Percentiles rank a stretch among this genome's conserved stretches.
phyloP scores from a whole-genome alignment of 2,797 vertebrate genomes.

The Menidia menidia region DNA sequence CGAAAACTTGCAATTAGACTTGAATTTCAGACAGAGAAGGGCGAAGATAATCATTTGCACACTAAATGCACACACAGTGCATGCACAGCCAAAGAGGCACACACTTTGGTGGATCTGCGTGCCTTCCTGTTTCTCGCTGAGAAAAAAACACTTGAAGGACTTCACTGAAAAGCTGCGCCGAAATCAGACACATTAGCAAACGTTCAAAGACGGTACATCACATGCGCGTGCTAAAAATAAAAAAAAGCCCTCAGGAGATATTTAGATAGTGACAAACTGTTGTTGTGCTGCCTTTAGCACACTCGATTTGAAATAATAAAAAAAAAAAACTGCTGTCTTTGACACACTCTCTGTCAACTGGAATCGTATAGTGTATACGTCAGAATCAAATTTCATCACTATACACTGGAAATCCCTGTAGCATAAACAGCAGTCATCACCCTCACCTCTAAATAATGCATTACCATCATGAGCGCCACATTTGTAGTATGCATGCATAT shows the following conservation, averaged over 20 bases:
- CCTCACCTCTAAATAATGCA: too few relatives aligned
- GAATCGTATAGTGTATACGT: too few relatives aligned
- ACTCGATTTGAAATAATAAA: too few relatives aligned
- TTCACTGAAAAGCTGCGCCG: constrained; percentile 35
- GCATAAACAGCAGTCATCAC: too few relatives aligned
- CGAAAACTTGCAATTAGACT: constrained; percentile 61
- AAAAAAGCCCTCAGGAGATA: neutral
- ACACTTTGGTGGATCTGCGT: constrained; percentile 29
- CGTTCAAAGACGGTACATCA: constrained; percentile 41
- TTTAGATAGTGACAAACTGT: neutral
- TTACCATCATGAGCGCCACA: too few relatives aligned
- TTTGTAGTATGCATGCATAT: too few relatives aligned
- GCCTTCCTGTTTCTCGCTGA: constrained; percentile 44
- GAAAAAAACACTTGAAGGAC: constrained; percentile 56
- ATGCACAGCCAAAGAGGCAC: constrained; percentile 23
- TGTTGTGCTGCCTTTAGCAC: too few relatives aligned
- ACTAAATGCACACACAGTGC: constrained; percentile 10
- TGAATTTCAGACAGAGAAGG: constrained; percentile 67
- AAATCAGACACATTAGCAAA: constrained; percentile 48
- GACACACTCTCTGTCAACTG: too few relatives aligned
- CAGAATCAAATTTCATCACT: too few relatives aligned
- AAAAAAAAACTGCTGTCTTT: too few relatives aligned
- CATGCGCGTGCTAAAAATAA: neutral
- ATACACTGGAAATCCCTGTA: too few relatives aligned
- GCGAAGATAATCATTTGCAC: constrained; percentile 61